Evolutionary conservation across 2,888 invertebrate genomes (phyloP).

Genomic region (Macroteleia sp.): DNA sequence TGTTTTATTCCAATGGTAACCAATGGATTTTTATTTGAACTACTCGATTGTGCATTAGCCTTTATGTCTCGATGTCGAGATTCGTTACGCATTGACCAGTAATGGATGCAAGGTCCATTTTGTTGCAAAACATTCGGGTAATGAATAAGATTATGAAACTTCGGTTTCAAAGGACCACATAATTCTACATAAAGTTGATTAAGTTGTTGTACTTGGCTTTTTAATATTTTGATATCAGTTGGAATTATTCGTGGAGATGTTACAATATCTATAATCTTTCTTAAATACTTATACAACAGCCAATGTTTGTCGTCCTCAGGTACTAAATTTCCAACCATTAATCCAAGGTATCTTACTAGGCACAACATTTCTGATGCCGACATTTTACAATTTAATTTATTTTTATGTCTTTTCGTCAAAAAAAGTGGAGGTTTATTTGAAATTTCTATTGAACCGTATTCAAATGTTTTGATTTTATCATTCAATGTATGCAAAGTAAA

Average conservation of each 20-base stretch:
- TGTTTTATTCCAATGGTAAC: neutral
- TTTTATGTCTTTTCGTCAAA: slow-evolving; percentile 1
- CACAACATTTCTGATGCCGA: slow-evolving; percentile 60
- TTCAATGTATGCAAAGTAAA: slow-evolving; percentile 41
- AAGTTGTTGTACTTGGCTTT: neutral
- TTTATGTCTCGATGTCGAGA: neutral
- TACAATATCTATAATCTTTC: neutral
- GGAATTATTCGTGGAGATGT: neutral
- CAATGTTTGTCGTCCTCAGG: neutral
- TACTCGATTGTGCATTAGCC: neutral
- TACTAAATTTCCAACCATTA: neutral
- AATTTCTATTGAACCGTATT: slow-evolving; percentile 13
- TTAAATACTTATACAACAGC: neutral
- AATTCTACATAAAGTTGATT: neutral
- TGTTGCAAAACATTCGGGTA: neutral
- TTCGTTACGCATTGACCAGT: neutral
- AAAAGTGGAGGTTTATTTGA: slow-evolving; percentile 31
- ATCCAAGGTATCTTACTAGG: slow-evolving; percentile 31
- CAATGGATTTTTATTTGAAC: neutral
- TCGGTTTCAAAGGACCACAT: neutral
- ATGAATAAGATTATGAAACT: slow-evolving; percentile 4
- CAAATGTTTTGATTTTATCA: slow-evolving; percentile 22
- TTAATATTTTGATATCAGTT: neutral
- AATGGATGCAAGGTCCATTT: neutral
- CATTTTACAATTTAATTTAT: slow-evolving; percentile 36